Conservation (phyloP, 2,888 invertebrate species). For the Mimas tiliae region DNA sequence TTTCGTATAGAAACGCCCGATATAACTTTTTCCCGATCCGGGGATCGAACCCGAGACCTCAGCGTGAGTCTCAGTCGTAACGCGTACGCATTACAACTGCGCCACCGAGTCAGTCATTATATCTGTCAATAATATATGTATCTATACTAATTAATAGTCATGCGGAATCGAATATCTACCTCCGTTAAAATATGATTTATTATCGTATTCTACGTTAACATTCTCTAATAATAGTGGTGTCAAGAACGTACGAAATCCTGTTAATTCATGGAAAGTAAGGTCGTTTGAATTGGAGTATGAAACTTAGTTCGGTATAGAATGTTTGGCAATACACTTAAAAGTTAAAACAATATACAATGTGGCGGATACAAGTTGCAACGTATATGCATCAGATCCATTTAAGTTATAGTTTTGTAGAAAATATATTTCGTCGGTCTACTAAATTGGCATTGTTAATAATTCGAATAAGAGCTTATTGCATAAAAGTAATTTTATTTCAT, state of each 20-base stretch:
- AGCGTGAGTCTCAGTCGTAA: no score
- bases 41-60: no score
- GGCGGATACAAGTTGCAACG: background rate
- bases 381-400: background rate
- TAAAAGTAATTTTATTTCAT: no score
- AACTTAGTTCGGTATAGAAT: slow-evolving; percentile 11
- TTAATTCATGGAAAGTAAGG: slow-evolving; percentile 29
- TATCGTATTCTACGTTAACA: slow-evolving; percentile 23
- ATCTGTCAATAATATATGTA: background rate
- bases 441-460: no score
- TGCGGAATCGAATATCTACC: slow-evolving; percentile 19
- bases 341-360: slow-evolving; percentile 16
- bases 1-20: no score
- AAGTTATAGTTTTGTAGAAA: background rate
- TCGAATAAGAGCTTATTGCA: no score
- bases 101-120: background rate
- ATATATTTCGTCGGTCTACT: no score
- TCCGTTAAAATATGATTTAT: slow-evolving; percentile 26
- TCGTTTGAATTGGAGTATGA: slow-evolving; percentile 28
- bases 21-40: no score
- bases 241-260: slow-evolving; percentile 29
- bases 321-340: slow-evolving; percentile 4
- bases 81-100: no score
- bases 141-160: slow-evolving; percentile 7
- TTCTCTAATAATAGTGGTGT: slow-evolving; percentile 28